Conservation (phyloP, 2,888 invertebrate genomes). For the Sarcophaga rosellei region DNA sequence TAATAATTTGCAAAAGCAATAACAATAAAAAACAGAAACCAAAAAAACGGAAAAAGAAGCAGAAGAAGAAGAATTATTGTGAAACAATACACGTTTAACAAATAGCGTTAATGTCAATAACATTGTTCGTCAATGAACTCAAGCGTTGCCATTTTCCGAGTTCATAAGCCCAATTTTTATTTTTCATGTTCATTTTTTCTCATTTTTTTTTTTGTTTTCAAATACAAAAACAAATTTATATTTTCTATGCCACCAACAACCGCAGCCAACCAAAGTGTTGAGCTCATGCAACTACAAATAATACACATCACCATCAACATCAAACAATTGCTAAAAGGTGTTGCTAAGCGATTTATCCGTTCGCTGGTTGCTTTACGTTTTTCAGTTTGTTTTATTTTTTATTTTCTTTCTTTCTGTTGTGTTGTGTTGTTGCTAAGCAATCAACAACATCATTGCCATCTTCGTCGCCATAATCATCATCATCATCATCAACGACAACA, state of each 20-base stretch:
- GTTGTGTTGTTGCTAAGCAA: constrained; percentile 60
- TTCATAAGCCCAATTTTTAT: constrained; percentile 64
- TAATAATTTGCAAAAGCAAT: constrained; percentile 43
- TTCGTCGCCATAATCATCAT: constrained; percentile 6
- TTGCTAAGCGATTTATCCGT: constrained; percentile 62
- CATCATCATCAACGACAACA: constrained; percentile 21
- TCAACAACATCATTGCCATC: constrained; percentile 37
- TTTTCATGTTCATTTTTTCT: constrained; percentile 13
- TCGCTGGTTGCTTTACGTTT: constrained; percentile 22
- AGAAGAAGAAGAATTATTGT: constrained; percentile 13
- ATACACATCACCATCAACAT: constrained; percentile 12
- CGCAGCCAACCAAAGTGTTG: not conserved
- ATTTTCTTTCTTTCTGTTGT: constrained; percentile 30
- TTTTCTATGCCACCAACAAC: constrained; percentile 38
- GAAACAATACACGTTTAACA: constrained; percentile 61
- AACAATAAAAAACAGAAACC: not conserved
- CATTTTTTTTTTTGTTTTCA: not conserved
- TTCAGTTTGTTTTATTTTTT: constrained; percentile 40
- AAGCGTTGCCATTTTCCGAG: constrained; percentile 63
- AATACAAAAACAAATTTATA: not conserved
- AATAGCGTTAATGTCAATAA: constrained; percentile 65
- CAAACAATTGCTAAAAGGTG: constrained; percentile 54
- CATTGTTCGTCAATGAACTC: constrained; percentile 66
- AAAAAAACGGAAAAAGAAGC: constrained; percentile 16
- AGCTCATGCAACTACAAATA: constrained; percentile 46